Conservation (phyloP, 2,113 vertebrate species). For the Puntigrus tetrazona region DNA sequence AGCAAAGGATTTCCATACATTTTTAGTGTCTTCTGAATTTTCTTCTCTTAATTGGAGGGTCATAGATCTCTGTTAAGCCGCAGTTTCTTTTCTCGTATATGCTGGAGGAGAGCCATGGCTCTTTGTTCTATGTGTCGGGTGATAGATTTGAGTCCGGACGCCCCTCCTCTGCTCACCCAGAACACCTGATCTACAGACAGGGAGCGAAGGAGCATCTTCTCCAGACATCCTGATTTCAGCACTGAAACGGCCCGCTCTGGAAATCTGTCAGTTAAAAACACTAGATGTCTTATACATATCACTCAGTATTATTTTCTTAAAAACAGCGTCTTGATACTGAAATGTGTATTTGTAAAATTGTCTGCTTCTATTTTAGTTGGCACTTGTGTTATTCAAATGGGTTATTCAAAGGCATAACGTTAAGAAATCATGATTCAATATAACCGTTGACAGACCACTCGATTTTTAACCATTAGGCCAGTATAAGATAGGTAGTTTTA, state of each 20-base stretch:
- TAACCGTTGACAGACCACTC: not conserved
- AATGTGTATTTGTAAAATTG: not conserved
- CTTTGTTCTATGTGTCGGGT: conserved; percentile 76
- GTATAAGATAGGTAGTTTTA: no score
- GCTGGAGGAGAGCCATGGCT: conserved; percentile 76
- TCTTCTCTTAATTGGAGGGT: conserved; percentile 31
- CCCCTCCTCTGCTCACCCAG: conserved; percentile 82
- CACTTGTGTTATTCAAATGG: not conserved
- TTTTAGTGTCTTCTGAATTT: not conserved
- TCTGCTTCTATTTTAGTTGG: not conserved
- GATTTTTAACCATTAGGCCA: not conserved
- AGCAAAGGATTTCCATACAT: not conserved
- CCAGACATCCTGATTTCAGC: conserved; percentile 82
- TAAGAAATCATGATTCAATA: not conserved
- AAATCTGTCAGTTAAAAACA: conserved; percentile 76
- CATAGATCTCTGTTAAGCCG: conserved; percentile 67
- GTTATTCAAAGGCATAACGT: not conserved
- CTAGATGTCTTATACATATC: not conserved
- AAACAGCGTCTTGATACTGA: not conserved
- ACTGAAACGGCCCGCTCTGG: conserved; percentile 75
- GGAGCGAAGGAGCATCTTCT: conserved; percentile 79
- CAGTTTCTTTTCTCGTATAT: conserved; percentile 78
- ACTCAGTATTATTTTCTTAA: not conserved
- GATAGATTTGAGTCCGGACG: conserved; percentile 69
- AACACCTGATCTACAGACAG: conserved; percentile 81